Conservation (phyloP, 1,140 invertebrate genomes). For the Carposina sasakii region DNA sequence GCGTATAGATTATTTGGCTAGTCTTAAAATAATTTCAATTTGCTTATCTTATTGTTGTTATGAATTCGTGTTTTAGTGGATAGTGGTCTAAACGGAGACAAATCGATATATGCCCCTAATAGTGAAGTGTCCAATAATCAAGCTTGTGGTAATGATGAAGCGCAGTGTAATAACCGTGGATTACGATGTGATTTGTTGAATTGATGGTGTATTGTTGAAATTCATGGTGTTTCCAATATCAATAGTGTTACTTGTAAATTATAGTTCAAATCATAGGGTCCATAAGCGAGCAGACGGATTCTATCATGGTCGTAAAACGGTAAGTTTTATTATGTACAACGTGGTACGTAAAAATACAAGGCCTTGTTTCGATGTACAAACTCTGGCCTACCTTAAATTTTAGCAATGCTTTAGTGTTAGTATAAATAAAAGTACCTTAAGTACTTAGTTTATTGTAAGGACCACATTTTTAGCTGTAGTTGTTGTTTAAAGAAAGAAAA, state of each 20-base stretch:
- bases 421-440: too few species aligned
- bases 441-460: too few species aligned
- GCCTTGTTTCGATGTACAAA: too few species aligned
- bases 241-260: constrained; percentile 57
- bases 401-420: too few species aligned
- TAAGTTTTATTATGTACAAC: constrained; percentile 41
- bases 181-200: constrained; percentile 66
- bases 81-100: constrained; percentile 1
- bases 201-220: constrained; percentile 61
- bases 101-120: constrained; percentile 40
- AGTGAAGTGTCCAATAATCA: constrained; percentile 54
- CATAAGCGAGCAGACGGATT: constrained; percentile 69
- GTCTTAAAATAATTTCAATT: too few species aligned
- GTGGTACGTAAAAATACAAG: too few species aligned
- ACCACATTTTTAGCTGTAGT: too few species aligned
- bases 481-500: too few species aligned
- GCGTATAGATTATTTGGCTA: too few species aligned
- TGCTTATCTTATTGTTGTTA: constrained; percentile 19
- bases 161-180: constrained; percentile 59
- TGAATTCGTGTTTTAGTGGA: constrained; percentile 20
- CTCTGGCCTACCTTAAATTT: too few species aligned
- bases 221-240: constrained; percentile 65
- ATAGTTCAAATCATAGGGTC: constrained; percentile 71
- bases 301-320: constrained; percentile 73
- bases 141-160: constrained; percentile 56